Evolutionary conservation across 1,140 invertebrate species (phyloP).

Genomic region (Pinna nobilis): DNA sequence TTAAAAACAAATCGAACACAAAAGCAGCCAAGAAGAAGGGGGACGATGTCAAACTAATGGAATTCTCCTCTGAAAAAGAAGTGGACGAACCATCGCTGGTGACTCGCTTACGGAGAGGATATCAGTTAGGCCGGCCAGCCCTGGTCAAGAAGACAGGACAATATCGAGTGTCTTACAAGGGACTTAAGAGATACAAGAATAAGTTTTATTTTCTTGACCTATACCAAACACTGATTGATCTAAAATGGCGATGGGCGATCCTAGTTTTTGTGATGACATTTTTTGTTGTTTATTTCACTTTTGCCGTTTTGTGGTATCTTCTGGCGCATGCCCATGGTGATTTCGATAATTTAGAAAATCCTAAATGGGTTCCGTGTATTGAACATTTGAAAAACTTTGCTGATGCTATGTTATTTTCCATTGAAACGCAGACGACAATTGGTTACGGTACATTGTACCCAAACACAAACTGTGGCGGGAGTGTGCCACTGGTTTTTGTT

Average conservation of each 20-base stretch:
- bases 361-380: constrained; percentile 70
- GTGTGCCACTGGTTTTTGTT: constrained; percentile 61
- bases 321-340: constrained; percentile 90
- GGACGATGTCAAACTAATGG: constrained; percentile 20
- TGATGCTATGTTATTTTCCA: constrained; percentile 74
- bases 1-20: neutral
- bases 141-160: constrained; percentile 63
- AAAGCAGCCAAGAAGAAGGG: neutral
- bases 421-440: constrained; percentile 77
- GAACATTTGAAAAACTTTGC: constrained; percentile 66
- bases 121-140: constrained; percentile 54
- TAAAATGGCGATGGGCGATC: constrained; percentile 96
- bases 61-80: constrained; percentile 20
- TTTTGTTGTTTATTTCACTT: constrained; percentile 92
- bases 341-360: constrained; percentile 80
- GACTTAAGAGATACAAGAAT: constrained; percentile 38
- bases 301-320: constrained; percentile 86
- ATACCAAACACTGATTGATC: constrained; percentile 62
- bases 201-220: constrained; percentile 74
- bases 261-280: constrained; percentile 94
- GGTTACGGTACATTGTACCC: constrained; percentile 82
- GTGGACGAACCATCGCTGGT: constrained; percentile 8
- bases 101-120: constrained; percentile 36
- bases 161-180: constrained; percentile 59
- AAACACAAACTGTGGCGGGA: constrained; percentile 72